phyloP scores from a whole-genome alignment of 2,888 invertebrate genomes.

The Alviniconcha strummeri region DNA sequence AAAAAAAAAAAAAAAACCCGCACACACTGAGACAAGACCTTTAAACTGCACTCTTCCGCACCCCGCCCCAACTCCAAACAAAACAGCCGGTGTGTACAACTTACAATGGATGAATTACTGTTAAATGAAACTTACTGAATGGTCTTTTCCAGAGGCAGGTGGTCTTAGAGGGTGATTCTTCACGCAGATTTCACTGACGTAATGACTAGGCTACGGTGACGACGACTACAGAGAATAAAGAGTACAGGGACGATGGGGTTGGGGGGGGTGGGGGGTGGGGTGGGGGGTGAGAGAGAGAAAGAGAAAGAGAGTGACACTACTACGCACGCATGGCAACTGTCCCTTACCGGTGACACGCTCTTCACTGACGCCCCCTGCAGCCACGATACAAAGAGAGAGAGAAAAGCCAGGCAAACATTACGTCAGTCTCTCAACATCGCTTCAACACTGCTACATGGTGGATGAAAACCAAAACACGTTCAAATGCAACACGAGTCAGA shows the following conservation, averaged over 20 bases:
- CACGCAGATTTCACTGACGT: neutral
- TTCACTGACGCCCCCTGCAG: slow-evolving; percentile 30
- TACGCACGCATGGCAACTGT: slow-evolving; percentile 34
- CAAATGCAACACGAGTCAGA: too few relatives aligned
- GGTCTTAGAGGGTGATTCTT: neutral
- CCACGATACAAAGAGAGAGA: slow-evolving; percentile 33
- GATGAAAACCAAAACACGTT: too few relatives aligned
- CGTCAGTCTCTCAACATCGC: neutral
- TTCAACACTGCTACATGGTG: too few relatives aligned
- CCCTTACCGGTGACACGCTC: slow-evolving; percentile 26
- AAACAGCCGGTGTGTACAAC: too few relatives aligned
- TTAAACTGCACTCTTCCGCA: too few relatives aligned
- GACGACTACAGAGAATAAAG: slow-evolving; percentile 1
- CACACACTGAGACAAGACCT: too few relatives aligned
- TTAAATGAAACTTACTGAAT: too few relatives aligned
- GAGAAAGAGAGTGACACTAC: slow-evolving; percentile 27
- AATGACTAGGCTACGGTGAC: neutral
- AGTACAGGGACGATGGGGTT: neutral
- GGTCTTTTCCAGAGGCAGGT: too few relatives aligned
- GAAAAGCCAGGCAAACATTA: slow-evolving; percentile 16
- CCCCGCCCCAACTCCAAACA: too few relatives aligned
- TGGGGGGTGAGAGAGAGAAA: too few relatives aligned
- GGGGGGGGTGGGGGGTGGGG: neutral
- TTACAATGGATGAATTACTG: neutral
- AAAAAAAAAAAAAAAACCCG: neutral